These are phyloP conservation scores for Rhinophrynus dorsalis DNA, from an alignment of 2,797 vertebrate species.

Conservation along the genomic window DNA sequence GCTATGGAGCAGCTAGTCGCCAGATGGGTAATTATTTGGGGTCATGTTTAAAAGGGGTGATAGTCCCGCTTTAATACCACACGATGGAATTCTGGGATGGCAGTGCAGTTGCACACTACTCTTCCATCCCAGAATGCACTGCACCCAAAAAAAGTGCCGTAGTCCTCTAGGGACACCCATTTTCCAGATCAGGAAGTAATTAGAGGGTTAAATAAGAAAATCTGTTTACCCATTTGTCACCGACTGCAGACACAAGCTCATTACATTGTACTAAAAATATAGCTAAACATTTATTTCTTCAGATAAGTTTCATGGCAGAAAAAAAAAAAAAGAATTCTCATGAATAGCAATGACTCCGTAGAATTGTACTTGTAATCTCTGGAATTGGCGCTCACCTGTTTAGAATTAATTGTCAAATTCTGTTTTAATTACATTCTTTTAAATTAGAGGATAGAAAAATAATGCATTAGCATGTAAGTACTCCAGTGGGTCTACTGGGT, in stretches of 20 bases:
- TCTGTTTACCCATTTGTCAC: neutral
- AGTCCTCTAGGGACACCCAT: no score
- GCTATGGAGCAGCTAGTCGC: no score
- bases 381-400: constrained; percentile 74
- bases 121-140: no score
- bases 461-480: constrained; percentile 69
- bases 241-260: no score
- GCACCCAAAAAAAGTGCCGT: no score
- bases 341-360: constrained; percentile 73
- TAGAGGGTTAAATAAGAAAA: neutral
- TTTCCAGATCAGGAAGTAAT: no score
- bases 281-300: constrained; percentile 42
- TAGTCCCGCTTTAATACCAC: no score
- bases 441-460: constrained; percentile 65
- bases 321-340: constrained; percentile 72
- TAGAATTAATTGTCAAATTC: constrained; percentile 82
- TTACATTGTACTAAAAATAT: neutral
- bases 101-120: no score
- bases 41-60: no score
- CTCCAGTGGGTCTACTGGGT: constrained; percentile 61
- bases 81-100: no score
- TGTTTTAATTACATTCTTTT: constrained; percentile 79
- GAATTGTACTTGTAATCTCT: constrained; percentile 77
- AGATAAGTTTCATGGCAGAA: constrained; percentile 68
- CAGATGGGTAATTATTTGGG: no score